Percentiles rank a stretch among this genome's conserved stretches.
phyloP scores from a whole-genome alignment of 2,797 vertebrate species.

The Malurus leucopterus region DNA sequence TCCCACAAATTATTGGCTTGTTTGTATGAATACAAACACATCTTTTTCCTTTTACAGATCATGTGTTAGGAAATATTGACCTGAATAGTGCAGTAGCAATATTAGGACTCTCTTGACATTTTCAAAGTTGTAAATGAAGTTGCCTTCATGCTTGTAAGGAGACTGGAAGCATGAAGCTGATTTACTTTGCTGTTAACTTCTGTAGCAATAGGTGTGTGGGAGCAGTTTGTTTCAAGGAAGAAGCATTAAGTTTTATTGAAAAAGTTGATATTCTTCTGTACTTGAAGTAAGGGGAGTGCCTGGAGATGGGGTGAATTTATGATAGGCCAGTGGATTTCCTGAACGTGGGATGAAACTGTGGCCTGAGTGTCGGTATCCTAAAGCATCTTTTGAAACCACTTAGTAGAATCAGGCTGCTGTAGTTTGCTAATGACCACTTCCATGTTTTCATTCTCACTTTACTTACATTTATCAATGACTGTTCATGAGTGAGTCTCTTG shows the following conservation, averaged over 20 bases:
- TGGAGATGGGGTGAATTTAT: not conserved
- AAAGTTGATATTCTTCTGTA: not conserved
- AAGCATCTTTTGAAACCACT: not conserved
- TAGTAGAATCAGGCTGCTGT: not conserved
- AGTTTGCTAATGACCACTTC: not conserved
- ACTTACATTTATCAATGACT: not conserved
- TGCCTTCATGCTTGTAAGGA: not conserved
- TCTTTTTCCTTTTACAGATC: not conserved
- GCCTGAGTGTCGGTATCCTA: not conserved
- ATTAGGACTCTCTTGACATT: not conserved
- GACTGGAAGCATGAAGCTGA: not conserved
- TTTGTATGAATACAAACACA: not conserved
- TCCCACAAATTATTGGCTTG: not conserved
- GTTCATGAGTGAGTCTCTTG: not conserved
- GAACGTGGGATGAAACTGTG: not conserved
- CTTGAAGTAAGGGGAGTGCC: not conserved
- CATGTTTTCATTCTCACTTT: not conserved
- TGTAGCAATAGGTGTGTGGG: not conserved
- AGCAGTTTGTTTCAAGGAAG: not conserved
- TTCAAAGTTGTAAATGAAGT: not conserved
- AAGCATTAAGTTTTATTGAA: not conserved
- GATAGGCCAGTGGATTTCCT: not conserved
- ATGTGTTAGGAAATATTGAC: not conserved
- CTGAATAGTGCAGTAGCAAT: not conserved
- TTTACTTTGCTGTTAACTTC: not conserved